Base-by-base conservation (phyloP, 2,888 invertebrate species). In the Andrena dorsata region DNA sequence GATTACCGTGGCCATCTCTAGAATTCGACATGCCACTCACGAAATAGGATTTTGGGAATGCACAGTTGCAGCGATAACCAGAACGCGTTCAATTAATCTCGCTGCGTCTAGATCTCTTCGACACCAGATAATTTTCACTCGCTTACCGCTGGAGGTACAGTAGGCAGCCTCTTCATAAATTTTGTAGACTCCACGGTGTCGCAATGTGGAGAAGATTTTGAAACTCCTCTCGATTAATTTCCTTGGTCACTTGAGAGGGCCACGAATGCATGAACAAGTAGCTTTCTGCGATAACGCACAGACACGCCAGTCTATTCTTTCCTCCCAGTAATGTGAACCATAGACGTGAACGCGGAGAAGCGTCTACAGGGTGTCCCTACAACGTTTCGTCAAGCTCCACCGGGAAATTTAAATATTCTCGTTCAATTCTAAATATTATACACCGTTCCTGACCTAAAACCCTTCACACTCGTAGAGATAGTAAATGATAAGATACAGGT, bases 1-100 rank as follows among this genome's bases (percentile, higher is more conserved):
- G 69, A 77, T 77, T 61, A 65, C 71, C 53, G 53, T 30, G 64
- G 66, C 65, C 71, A 58, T 53, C 77, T 61, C 26, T 16, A 30
- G 23, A 64, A 77, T 80, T 77, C 77, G 66, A 71, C 58, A 71
- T 51, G 71, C 66, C 77, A 77, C 51, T 77, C 77, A 66, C 58
- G 8, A 28, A 41, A 41, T 23, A 56, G 56, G 20, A 56, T 23
- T 10, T 2, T 7, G 0, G 20, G 13, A 49, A 51, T 1, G 23
- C 30, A 30, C 28, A 23, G 56, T 56, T 4, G 10, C 10, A 10
- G 20, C 56, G 56, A 23, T 23, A 56, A 56, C 26, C 56, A 23
- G 56, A 26, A 56, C 23, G 56, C 10, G 23, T 23, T 23, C 56
- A 3, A 56, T 56, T 56, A 56, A 56, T 56, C 56, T 56, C 13